phyloP scores from a whole-genome alignment of 2,888 invertebrate species.

The Rhodophaea formosa region DNA sequence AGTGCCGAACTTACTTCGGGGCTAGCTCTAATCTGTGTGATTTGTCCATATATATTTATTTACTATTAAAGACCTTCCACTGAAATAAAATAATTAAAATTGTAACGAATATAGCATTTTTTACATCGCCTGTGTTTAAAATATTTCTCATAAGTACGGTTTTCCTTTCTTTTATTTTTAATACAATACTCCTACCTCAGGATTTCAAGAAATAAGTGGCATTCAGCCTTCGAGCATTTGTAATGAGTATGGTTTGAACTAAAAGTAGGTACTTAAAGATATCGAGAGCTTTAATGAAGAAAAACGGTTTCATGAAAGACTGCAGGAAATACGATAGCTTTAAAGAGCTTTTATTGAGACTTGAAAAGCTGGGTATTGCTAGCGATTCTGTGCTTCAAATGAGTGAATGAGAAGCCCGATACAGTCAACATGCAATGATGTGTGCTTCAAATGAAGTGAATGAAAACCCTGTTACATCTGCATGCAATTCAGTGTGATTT shows the following conservation, averaged over 20 bases:
- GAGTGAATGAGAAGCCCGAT: neutral
- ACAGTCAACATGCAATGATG: neutral
- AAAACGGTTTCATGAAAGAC: constrained; percentile 6
- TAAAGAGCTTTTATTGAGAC: neutral
- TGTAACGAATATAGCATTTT: too few species aligned
- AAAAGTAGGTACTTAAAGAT: neutral
- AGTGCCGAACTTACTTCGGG: too few species aligned
- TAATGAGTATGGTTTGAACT: neutral
- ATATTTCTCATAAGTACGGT: too few species aligned
- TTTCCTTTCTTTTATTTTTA: too few species aligned
- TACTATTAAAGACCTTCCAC: too few species aligned
- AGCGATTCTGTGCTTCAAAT: neutral
- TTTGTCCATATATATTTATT: too few species aligned
- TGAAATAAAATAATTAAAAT: too few species aligned
- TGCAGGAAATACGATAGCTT: neutral
- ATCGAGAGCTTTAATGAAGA: neutral
- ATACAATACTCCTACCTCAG: too few species aligned
- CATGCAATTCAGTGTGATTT: neutral
- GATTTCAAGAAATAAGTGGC: too few species aligned
- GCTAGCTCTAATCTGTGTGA: too few species aligned
- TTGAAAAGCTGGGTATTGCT: neutral
- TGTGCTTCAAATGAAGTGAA: neutral
- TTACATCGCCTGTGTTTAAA: too few species aligned
- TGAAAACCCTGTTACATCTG: neutral
- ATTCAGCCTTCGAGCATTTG: neutral